Conservation (phyloP, 2,797 vertebrate genomes). For the Rhyacichthys aspro region DNA sequence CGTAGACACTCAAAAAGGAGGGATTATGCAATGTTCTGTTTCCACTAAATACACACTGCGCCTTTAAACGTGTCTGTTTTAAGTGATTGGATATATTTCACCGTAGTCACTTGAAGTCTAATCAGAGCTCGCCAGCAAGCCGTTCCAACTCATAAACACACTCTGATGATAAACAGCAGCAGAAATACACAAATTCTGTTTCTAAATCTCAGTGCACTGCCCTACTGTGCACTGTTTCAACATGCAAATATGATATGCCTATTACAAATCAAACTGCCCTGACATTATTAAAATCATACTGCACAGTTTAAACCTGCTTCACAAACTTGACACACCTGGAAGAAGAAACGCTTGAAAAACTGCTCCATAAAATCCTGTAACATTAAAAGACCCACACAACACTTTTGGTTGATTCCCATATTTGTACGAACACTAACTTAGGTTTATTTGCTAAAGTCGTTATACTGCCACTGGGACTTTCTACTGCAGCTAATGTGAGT, state of each 20-base stretch:
- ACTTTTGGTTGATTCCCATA: slow-evolving; percentile 17
- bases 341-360: background rate
- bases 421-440: slow-evolving; percentile 22
- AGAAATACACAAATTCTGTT: slow-evolving; percentile 12
- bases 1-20: too few species aligned
- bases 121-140: slow-evolving; percentile 71
- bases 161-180: slow-evolving; percentile 17
- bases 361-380: slow-evolving; percentile 6
- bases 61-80: slow-evolving; percentile 15
- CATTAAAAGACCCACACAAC: slow-evolving; percentile 15
- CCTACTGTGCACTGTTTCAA: slow-evolving; percentile 1
- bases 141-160: slow-evolving; percentile 13
- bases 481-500: slow-evolving; percentile 20
- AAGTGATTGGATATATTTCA: background rate
- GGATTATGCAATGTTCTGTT: too few species aligned
- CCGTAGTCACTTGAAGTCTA: slow-evolving; percentile 9
- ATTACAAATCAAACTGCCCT: background rate
- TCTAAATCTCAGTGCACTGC: slow-evolving; percentile 7
- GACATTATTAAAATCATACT: slow-evolving; percentile 1
- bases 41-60: slow-evolving; percentile 1
- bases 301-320: background rate
- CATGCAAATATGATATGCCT: slow-evolving; percentile 12
- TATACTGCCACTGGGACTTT: slow-evolving; percentile 46
- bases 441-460: slow-evolving; percentile 20
- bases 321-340: background rate